phyloP scores from a whole-genome alignment of 2,888 invertebrate species.

The Hypolimnas misippus region DNA sequence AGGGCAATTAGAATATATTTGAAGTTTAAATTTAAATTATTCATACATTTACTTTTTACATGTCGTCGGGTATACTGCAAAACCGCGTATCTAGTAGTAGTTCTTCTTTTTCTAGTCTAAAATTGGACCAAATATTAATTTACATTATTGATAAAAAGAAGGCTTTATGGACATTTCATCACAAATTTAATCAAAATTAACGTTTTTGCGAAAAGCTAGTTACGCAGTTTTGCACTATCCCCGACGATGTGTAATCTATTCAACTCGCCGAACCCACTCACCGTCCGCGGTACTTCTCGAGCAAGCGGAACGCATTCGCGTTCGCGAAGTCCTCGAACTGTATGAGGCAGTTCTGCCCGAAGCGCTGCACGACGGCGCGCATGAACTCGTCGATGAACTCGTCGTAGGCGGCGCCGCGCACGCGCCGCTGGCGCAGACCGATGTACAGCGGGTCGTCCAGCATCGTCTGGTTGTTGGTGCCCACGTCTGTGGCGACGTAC shows the following conservation, averaged over 20 bases:
- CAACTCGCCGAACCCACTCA: too few species aligned
- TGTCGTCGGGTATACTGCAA: too few species aligned
- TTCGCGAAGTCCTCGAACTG: conserved; percentile 99
- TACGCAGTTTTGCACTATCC: too few species aligned
- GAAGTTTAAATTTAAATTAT: neutral
- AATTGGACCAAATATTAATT: too few species aligned
- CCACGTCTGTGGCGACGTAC: conserved; percentile 93
- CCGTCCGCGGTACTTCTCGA: conserved; percentile 84
- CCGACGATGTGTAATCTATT: too few species aligned
- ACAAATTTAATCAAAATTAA: too few species aligned
- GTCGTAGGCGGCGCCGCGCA: conserved; percentile 94
- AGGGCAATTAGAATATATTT: neutral
- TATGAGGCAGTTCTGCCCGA: conserved; percentile 93
- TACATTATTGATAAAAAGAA: too few species aligned
- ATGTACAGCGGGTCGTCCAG: conserved; percentile 97
- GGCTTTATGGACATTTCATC: too few species aligned
- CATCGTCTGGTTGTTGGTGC: conserved; percentile 93
- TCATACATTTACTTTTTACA: neutral
- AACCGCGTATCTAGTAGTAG: too few species aligned
- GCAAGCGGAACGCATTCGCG: conserved; percentile 96
- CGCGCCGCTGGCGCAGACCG: conserved; percentile 93
- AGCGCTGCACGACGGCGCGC: conserved; percentile 93
- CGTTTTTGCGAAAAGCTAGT: too few species aligned
- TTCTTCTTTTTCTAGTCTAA: too few species aligned
- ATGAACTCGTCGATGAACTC: conserved; percentile 99